phyloP scores from a whole-genome alignment of 2,888 invertebrate species.

The Xanthorhoe spadicearia region DNA sequence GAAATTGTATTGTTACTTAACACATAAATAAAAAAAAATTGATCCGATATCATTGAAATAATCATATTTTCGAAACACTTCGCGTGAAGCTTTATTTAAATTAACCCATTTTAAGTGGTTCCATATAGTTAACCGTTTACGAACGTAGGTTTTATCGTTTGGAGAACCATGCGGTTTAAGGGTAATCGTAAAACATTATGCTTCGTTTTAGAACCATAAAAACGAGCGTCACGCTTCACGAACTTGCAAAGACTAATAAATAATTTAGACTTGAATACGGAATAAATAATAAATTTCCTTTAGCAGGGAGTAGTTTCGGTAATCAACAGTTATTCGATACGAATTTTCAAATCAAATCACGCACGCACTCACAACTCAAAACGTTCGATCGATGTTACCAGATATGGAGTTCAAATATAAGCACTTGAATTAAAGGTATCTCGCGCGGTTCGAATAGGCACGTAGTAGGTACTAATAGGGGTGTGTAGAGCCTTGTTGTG shows the following conservation, averaged over 20 bases:
- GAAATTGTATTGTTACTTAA: too few species aligned
- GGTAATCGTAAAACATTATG: conserved; percentile 10
- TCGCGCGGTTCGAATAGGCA: conserved; percentile 52
- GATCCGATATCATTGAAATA: background rate
- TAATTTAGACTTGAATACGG: conserved; percentile 21
- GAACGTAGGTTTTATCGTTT: conserved; percentile 16
- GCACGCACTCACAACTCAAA: conserved; percentile 13
- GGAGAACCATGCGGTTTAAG: conserved; percentile 7
- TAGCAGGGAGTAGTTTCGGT: conserved; percentile 12
- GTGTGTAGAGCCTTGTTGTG: conserved; percentile 49
- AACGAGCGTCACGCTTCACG: conserved; percentile 13
- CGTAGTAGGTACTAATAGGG: conserved; percentile 53
- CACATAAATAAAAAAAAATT: background rate
- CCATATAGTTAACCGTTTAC: conserved; percentile 4
- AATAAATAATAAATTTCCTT: conserved; percentile 21
- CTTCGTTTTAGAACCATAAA: conserved; percentile 10
- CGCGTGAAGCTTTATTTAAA: conserved; percentile 4
- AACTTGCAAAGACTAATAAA: conserved; percentile 17
- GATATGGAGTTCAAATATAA: conserved; percentile 19
- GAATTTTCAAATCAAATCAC: conserved; percentile 13
- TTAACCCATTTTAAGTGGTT: background rate
- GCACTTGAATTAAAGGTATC: conserved; percentile 35
- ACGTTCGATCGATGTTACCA: conserved; percentile 6
- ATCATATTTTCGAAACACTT: background rate
- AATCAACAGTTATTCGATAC: conserved; percentile 30